A percentile compares a stretch with the other conserved stretches of the same genome.
phyloP scores from a whole-genome alignment of 2,888 invertebrate genomes.

The Prosopocoilus inquinatus region DNA sequence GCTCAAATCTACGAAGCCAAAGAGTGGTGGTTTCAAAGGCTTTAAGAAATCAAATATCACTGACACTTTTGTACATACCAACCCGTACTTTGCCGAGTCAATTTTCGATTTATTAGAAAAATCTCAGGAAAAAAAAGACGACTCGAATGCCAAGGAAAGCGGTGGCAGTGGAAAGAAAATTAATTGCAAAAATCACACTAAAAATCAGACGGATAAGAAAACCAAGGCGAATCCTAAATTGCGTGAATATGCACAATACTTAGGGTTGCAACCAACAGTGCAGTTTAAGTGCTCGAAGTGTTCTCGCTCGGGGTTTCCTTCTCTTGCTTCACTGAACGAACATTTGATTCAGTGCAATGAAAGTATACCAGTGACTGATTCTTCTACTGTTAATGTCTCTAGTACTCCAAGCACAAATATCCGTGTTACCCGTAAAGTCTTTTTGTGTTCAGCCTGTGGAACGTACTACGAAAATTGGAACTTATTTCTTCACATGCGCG shows the following conservation, averaged over 20 bases:
- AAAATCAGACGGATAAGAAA: constrained; percentile 28
- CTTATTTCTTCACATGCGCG: constrained; percentile 79
- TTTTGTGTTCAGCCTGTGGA: constrained; percentile 77
- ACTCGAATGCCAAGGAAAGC: constrained; percentile 8
- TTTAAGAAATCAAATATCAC: constrained; percentile 18
- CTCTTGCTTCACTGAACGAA: constrained; percentile 65
- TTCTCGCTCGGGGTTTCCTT: constrained; percentile 65
- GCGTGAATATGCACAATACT: constrained; percentile 67
- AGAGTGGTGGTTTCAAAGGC: constrained; percentile 24
- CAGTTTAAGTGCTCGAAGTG: constrained; percentile 76
- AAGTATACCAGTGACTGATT: constrained; percentile 12
- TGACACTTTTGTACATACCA: constrained; percentile 36
- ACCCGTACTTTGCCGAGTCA: constrained; percentile 48
- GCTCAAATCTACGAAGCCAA: constrained; percentile 20
- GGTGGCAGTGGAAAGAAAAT: constrained; percentile 10
- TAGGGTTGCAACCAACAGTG: constrained; percentile 69
- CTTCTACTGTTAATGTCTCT: constrained; percentile 16
- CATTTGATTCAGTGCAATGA: constrained; percentile 63
- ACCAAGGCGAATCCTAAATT: constrained; percentile 40
- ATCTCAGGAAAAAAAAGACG: constrained; percentile 18
- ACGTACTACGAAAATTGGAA: constrained; percentile 87
- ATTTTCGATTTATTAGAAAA: constrained; percentile 44
- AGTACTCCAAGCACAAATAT: constrained; percentile 55
- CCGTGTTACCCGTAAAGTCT: constrained; percentile 73
- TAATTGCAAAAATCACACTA: constrained; percentile 12